These are phyloP conservation scores for Apostichopus leukothele DNA, from an alignment of 53 echinoderm and acorn worm genomes.

Conservation along the genomic window DNA sequence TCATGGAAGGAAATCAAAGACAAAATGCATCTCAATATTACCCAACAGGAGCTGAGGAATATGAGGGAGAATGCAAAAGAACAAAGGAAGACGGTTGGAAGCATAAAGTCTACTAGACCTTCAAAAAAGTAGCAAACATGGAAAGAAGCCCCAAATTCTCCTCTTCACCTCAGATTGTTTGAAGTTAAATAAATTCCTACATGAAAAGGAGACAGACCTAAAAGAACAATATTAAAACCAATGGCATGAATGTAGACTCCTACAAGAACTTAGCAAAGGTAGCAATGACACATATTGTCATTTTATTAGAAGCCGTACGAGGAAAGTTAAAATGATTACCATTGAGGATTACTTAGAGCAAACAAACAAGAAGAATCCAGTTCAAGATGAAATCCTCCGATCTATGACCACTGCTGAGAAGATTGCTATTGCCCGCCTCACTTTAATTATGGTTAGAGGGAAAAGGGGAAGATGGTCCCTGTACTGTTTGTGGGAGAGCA, in stretches of 20 bases:
- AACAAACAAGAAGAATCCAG: not conserved
- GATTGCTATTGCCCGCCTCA: not conserved
- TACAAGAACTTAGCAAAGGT: constrained; percentile 22
- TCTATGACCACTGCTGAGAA: not conserved
- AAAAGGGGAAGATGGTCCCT: constrained; percentile 53
- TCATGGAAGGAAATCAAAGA: constrained; percentile 36
- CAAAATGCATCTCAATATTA: not conserved
- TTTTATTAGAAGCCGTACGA: not conserved
- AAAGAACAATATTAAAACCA: constrained; percentile 5
- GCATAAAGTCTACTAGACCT: too few species aligned
- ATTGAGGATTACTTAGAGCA: not conserved
- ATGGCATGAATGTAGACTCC: constrained; percentile 18
- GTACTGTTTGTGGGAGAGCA: constrained; percentile 48
- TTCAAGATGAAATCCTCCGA: constrained; percentile 7
- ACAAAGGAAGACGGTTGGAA: too few species aligned
- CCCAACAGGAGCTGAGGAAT: not conserved
- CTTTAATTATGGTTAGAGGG: constrained; percentile 11
- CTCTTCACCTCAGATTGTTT: constrained; percentile 68
- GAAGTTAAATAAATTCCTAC: constrained; percentile 51
- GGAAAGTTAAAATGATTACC: not conserved
- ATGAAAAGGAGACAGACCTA: constrained; percentile 29
- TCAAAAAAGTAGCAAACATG: constrained; percentile 7
- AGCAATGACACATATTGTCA: not conserved
- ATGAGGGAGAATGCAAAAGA: too few species aligned
- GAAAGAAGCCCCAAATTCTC: constrained; percentile 51